Evolutionary conservation across 2,113 vertebrate genomes (phyloP).

Genomic region (Corydoras maculifer): DNA sequence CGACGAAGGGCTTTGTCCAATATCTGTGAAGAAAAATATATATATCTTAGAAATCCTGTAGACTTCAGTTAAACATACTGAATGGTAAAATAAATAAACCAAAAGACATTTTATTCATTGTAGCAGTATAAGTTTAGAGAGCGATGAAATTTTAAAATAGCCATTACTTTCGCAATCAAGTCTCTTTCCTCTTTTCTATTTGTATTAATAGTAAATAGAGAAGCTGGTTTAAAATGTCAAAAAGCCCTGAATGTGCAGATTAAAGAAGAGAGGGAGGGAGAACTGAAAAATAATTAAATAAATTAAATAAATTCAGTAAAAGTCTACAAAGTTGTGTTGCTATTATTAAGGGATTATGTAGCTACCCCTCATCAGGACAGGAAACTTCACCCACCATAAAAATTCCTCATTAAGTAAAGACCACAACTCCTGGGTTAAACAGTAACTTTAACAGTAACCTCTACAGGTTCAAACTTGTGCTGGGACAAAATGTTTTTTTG

Average conservation of each 20-base stretch:
- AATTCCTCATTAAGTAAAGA: neutral
- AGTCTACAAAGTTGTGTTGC: neutral
- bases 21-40: conserved; percentile 48
- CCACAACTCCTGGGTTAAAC: conserved; percentile 20
- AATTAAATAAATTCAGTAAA: neutral
- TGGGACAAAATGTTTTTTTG: neutral
- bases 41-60: neutral
- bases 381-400: neutral
- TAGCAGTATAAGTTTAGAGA: neutral
- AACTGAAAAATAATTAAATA: neutral
- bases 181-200: conserved; percentile 26
- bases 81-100: too few relatives aligned
- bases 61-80: too few relatives aligned
- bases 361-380: neutral
- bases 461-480: neutral
- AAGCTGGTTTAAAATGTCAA: too few relatives aligned
- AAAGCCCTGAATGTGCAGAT: too few relatives aligned
- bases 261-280: neutral
- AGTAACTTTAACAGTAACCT: conserved; percentile 1
- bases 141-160: neutral
- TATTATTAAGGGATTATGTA: too few relatives aligned
- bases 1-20: conserved; percentile 64
- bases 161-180: neutral
- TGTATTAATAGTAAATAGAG: conserved; percentile 1
- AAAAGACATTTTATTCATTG: too few relatives aligned